Conservation (phyloP, 1,140 invertebrate species). For the Drosophila lacteicornis region DNA sequence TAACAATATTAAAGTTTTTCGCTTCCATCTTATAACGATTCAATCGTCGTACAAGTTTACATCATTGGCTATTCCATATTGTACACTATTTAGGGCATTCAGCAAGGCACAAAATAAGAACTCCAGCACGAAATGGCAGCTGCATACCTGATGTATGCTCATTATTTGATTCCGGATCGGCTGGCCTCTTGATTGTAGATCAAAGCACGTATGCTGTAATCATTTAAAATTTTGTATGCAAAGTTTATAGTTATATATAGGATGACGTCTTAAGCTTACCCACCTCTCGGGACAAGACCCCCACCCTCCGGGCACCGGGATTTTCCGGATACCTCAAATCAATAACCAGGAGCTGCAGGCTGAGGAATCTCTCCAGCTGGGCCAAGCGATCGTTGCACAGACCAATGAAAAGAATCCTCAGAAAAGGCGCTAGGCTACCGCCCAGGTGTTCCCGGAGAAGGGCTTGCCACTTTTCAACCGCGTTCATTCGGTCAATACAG, state of each 20-base stretch:
- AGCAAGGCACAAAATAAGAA: too few species aligned
- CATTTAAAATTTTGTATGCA: too few species aligned
- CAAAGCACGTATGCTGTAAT: not conserved
- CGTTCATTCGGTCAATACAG: not conserved
- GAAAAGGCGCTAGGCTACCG: conserved; percentile 3
- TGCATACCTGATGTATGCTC: too few species aligned
- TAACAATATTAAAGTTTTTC: too few species aligned
- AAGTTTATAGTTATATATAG: too few species aligned
- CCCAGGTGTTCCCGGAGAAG: not conserved
- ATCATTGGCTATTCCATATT: too few species aligned
- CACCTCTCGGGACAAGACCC: not conserved
- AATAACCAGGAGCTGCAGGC: conserved; percentile 12
- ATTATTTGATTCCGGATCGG: conserved; percentile 13
- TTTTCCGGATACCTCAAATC: not conserved
- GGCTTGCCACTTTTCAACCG: not conserved
- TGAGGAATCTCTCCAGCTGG: conserved; percentile 3
- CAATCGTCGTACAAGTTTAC: too few species aligned
- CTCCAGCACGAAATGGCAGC: too few species aligned
- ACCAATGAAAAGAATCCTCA: conserved; percentile 17
- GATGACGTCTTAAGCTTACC: not conserved
- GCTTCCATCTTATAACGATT: too few species aligned
- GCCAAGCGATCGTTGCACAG: conserved; percentile 19
- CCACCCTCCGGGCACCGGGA: too few species aligned
- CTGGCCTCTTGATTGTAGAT: not conserved
- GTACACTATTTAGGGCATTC: too few species aligned